Percentiles rank a stretch among this genome's conserved stretches.
These are phyloP conservation scores for Chondrosia reniformis DNA, from an alignment of 37 sponge, comb jelly and placozoan species.

Conservation along the genomic window DNA sequence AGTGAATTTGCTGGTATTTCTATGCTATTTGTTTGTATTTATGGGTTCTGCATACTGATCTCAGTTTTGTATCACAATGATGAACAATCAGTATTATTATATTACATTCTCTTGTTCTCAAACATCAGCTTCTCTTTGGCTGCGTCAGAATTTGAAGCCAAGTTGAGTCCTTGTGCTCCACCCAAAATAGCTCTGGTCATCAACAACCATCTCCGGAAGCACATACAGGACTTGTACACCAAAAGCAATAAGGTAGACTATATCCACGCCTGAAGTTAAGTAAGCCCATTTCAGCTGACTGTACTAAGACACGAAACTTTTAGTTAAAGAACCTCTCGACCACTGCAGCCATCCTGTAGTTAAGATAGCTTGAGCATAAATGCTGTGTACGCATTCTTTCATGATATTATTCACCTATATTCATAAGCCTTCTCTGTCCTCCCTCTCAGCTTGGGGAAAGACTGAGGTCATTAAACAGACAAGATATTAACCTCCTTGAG, in stretches of 20 bases:
- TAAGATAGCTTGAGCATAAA: too few relatives aligned
- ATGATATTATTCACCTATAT: too few relatives aligned
- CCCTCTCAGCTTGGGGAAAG: constrained; percentile 60
- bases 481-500: constrained; percentile 46
- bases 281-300: too few relatives aligned
- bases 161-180: constrained; percentile 27
- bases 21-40: neutral
- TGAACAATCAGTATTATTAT: neutral
- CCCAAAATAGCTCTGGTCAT: constrained; percentile 39
- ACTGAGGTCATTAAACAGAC: constrained; percentile 28
- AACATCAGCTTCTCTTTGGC: constrained; percentile 35
- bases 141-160: constrained; percentile 37
- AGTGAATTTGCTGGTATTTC: neutral
- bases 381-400: too few relatives aligned
- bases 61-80: neutral
- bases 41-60: neutral
- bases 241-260: constrained; percentile 67
- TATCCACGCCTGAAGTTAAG: too few relatives aligned
- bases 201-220: constrained; percentile 63
- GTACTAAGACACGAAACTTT: too few relatives aligned
- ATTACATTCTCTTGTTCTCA: neutral
- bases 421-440: neutral
- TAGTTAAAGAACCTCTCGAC: too few relatives aligned
- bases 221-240: constrained; percentile 48
- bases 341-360: too few relatives aligned